Evolutionary conservation across 2,888 invertebrate species (phyloP), one percentile per base, ranked within the genome.

Genomic region (Abrostola tripartita): DNA sequence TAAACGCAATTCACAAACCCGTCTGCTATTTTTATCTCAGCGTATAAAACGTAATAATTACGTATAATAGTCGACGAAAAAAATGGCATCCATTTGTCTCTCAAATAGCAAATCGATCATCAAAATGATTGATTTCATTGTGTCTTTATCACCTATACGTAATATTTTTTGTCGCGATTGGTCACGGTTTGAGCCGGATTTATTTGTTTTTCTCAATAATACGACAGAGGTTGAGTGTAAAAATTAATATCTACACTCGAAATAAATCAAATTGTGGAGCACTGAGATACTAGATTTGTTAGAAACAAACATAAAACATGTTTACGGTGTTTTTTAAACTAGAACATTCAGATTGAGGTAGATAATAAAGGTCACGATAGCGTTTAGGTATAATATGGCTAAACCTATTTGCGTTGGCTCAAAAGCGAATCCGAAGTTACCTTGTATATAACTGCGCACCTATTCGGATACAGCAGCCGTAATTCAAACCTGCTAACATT

Each of bases 181-280:
- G 67, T 61, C 67, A 66, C 49, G 57, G 64, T 65, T 53, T 38
- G 61, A 65, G 41, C 51, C 40, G 36, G 63, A 61, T 65, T 62
- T 64, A 63, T 65, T 67, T 65, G 63, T 78, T 74, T 68, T 64
- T 51, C 42, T 68, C 42, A 50, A 68, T 47, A 65, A 62, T 61
- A 65, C 68, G 49, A 54, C 53, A 57, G 10, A 50, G 52, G 37
- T 64, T 52, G 42, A 54, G 37, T 24, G 12, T 65, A 71, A 52
- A 53, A 65, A 79, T 74, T 73, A 68, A 59, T 66, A 68, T 56
- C 69, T 52, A 52, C 67, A 73, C 72, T 59, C 57, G 50, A 64
- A 62, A 59, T 61, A 56, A 63, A 68, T 66, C 69, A 62, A 75
- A 69, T 70, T 57, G 51, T 58, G 47, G n/a, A 71, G 53, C 49